These are phyloP conservation scores for Peucedramus taeniatus DNA, from an alignment of 2,113 vertebrate genomes.

Conservation along the genomic window DNA sequence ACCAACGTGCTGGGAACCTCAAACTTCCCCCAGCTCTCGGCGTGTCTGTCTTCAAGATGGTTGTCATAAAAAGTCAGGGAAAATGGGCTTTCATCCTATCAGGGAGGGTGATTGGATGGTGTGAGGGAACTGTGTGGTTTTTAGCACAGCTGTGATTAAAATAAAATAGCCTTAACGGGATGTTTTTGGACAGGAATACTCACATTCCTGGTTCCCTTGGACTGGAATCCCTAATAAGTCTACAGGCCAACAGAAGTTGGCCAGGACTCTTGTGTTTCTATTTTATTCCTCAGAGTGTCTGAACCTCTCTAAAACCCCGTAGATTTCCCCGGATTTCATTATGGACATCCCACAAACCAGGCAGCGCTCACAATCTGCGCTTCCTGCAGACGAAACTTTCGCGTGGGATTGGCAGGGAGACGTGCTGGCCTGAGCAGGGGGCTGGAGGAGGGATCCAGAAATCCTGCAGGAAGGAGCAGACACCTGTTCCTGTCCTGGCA, in stretches of 20 bases:
- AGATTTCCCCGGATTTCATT: conserved; percentile 21
- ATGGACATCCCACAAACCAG: not conserved
- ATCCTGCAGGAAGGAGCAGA: not conserved
- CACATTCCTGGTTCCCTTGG: conserved; percentile 1
- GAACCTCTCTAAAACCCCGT: conserved; percentile 21
- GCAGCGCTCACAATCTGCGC: not conserved
- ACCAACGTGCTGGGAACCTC: conserved; percentile 5
- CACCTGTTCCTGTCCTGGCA: not conserved
- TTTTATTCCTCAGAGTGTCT: conserved; percentile 26
- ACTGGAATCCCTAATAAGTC: not conserved
- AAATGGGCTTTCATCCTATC: not conserved
- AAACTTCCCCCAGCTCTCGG: conserved; percentile 23
- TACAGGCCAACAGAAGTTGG: conserved; percentile 15
- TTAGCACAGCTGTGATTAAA: conserved; percentile 9
- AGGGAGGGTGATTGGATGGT: not conserved
- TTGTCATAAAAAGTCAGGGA: conserved; percentile 46
- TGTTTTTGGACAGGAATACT: conserved; percentile 28
- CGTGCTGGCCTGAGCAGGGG: not conserved
- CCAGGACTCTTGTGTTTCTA: conserved; percentile 10
- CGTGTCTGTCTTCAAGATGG: conserved; percentile 36
- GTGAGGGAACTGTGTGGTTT: not conserved
- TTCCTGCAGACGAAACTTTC: not conserved
- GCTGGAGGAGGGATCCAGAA: conserved; percentile 20
- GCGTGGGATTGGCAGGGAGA: not conserved
- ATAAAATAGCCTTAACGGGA: conserved; percentile 26